Evolutionary conservation across 1,140 invertebrate species (phyloP).

Genomic region (Forficula auricularia): DNA sequence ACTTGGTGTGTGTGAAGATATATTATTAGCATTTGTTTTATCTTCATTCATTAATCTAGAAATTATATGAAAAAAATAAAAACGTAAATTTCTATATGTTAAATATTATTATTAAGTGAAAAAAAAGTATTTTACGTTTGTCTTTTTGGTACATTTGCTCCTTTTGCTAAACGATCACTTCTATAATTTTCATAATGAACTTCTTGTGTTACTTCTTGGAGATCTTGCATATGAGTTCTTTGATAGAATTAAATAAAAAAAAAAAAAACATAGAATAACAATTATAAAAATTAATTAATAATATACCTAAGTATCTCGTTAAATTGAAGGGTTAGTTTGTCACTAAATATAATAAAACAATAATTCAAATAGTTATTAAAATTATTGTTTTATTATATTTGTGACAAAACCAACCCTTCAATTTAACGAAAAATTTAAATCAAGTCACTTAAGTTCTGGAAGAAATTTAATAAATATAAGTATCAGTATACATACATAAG

Average conservation of each 20-base stretch:
- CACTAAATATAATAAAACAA: too few species aligned
- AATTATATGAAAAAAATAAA: neutral
- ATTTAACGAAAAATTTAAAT: too few species aligned
- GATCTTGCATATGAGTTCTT: constrained; percentile 86
- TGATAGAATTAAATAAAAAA: constrained; percentile 18
- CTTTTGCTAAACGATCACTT: constrained; percentile 66
- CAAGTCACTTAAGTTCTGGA: too few species aligned
- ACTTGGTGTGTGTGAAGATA: neutral
- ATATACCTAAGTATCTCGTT: too few species aligned
- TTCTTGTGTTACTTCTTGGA: constrained; percentile 88
- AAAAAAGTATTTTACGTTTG: constrained; percentile 35
- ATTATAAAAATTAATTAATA: too few species aligned
- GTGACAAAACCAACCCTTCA: too few species aligned
- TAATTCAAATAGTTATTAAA: too few species aligned
- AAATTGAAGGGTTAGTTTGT: too few species aligned
- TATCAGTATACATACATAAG: constrained; percentile 71
- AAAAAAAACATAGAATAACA: constrained; percentile 1
- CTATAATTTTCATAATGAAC: constrained; percentile 96
- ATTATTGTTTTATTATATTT: too few species aligned
- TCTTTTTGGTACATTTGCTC: constrained; percentile 50
- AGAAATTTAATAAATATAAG: too few species aligned
- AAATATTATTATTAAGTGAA: neutral
- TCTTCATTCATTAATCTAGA: neutral
- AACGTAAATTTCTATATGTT: neutral
- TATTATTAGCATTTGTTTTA: neutral